Percentiles rank a stretch among this genome's conserved stretches.
Evolutionary conservation across 2,888 invertebrate genomes (phyloP).

Genomic region (Abrostola triplasia): DNA sequence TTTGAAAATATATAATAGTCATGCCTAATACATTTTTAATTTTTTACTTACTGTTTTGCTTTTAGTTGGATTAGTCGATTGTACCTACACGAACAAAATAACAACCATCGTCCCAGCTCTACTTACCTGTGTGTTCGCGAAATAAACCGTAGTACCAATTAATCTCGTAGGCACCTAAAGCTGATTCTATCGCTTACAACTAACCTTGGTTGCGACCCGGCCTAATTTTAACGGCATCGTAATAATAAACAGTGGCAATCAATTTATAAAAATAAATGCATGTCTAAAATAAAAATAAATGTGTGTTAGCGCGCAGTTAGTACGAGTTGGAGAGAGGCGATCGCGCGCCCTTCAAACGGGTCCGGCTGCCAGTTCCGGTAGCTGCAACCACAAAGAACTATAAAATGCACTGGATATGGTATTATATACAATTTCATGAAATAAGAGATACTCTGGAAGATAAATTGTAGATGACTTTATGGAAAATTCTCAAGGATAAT

Average conservation of each 20-base stretch:
- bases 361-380: conserved; percentile 80
- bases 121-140: not conserved
- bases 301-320: conserved; percentile 42
- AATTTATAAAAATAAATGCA: conserved; percentile 5
- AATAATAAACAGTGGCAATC: conserved; percentile 5
- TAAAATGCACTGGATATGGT: conserved; percentile 38
- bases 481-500: too few relatives aligned
- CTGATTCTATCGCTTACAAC: not conserved
- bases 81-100: too few relatives aligned
- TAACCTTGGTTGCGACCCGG: not conserved
- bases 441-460: too few relatives aligned
- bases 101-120: too few relatives aligned
- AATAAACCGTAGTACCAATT: not conserved
- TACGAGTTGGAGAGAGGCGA: conserved; percentile 67
- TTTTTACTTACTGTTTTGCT: too few relatives aligned
- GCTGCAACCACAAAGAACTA: conserved; percentile 31
- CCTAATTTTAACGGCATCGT: not conserved
- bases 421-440: not conserved
- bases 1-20: too few relatives aligned
- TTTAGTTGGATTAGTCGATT: too few relatives aligned
- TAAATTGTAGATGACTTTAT: too few relatives aligned
- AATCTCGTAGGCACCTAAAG: not conserved
- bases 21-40: too few relatives aligned
- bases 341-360: conserved; percentile 75
- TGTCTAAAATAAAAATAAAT: conserved; percentile 25